phyloP scores from a whole-genome alignment of 1,140 invertebrate species.

The Teleopsis dalmanni region DNA sequence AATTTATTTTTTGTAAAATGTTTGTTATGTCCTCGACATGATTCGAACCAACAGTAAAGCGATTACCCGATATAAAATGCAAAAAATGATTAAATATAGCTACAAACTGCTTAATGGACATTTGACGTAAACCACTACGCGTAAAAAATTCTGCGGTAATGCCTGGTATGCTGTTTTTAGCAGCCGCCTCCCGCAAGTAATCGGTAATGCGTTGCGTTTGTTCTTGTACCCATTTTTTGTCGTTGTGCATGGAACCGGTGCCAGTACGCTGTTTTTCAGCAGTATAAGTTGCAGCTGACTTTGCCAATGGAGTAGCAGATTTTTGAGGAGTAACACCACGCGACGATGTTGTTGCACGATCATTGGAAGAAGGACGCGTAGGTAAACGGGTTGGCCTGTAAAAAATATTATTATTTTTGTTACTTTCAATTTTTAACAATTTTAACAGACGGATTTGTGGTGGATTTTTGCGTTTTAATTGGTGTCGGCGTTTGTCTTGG shows the following conservation, averaged over 20 bases:
- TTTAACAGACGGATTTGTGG: too few species aligned
- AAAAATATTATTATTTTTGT: too few species aligned
- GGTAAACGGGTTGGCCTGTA: too few species aligned
- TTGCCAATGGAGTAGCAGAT: not conserved
- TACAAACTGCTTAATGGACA: constrained; percentile 39
- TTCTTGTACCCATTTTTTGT: constrained; percentile 39
- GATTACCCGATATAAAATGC: constrained; percentile 23
- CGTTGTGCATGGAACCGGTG: constrained; percentile 16
- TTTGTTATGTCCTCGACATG: constrained; percentile 33
- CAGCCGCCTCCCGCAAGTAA: constrained; percentile 17
- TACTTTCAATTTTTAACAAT: too few species aligned
- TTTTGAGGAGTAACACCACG: constrained; percentile 7
- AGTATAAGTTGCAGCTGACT: constrained; percentile 12
- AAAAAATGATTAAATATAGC: constrained; percentile 30
- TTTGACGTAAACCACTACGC: constrained; percentile 26
- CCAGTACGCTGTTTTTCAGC: constrained; percentile 21
- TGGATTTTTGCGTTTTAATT: too few species aligned
- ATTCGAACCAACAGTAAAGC: constrained; percentile 23
- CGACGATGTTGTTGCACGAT: constrained; percentile 1
- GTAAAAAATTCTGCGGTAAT: constrained; percentile 22
- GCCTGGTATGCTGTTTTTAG: constrained; percentile 2
- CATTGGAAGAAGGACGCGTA: constrained; percentile 2
- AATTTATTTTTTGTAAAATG: constrained; percentile 30
- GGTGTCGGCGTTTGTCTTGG: too few species aligned
- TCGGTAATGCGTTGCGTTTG: constrained; percentile 26